phyloP scores from a whole-genome alignment of 2,113 vertebrate species.

The Xiphophorus hellerii region DNA sequence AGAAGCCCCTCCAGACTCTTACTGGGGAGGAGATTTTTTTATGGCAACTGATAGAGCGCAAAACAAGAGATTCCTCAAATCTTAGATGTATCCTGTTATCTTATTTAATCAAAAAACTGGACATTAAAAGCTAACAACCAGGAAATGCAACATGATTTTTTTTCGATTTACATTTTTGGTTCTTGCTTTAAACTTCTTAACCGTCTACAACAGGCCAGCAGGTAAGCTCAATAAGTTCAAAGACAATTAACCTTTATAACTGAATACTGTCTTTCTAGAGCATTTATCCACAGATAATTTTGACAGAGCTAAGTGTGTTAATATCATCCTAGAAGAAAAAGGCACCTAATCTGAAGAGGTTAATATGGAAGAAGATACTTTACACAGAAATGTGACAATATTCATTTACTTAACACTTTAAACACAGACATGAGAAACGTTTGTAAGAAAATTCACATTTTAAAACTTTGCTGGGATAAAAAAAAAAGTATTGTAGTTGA shows the following conservation, averaged over 20 bases:
- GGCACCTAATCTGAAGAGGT: not conserved
- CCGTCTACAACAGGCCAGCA: constrained; percentile 36
- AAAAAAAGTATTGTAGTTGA: no score
- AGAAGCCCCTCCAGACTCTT: not conserved
- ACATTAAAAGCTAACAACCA: not conserved
- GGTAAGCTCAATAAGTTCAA: constrained; percentile 48
- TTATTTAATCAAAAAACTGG: not conserved
- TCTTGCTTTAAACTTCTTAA: constrained; percentile 24
- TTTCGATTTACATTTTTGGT: constrained; percentile 28
- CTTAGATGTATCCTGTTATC: not conserved
- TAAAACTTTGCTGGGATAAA: no score
- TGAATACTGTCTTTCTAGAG: not conserved
- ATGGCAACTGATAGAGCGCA: not conserved
- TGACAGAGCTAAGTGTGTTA: not conserved
- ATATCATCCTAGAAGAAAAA: not conserved
- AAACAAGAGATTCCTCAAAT: not conserved
- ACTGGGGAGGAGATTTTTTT: not conserved
- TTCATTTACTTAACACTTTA: no score
- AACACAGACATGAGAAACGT: no score
- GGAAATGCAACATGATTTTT: constrained; percentile 48
- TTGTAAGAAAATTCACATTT: no score
- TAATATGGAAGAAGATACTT: no score
- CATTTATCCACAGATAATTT: not conserved
- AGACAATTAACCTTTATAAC: no score
- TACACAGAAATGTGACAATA: no score